Conservation (phyloP, 37 sponge, comb jelly and placozoan species). For the Spongia lamella region DNA sequence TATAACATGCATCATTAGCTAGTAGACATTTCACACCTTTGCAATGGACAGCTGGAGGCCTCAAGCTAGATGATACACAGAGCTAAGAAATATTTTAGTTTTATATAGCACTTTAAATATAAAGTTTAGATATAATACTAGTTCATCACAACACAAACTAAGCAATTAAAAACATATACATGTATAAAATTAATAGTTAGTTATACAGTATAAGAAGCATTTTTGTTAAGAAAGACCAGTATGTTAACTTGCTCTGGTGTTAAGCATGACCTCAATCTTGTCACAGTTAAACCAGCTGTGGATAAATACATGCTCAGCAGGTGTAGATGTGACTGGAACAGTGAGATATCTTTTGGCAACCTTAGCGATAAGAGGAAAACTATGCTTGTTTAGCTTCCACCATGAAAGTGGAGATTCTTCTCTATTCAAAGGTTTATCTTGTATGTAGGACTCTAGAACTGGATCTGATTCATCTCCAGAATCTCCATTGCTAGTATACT, state of each 20-base stretch:
- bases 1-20: too few species aligned
- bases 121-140: too few species aligned
- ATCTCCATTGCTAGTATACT: too few species aligned
- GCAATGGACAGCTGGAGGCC: too few species aligned
- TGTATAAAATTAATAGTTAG: too few species aligned
- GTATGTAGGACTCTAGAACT: not conserved
- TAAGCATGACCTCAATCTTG: not conserved
- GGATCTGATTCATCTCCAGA: not conserved
- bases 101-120: too few species aligned
- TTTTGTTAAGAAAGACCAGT: slow-evolving; percentile 6
- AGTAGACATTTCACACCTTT: too few species aligned
- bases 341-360: not conserved
- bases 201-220: too few species aligned
- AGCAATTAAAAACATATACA: too few species aligned
- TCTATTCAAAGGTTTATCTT: not conserved
- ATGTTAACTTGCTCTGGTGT: not conserved
- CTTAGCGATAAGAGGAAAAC: not conserved
- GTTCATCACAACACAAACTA: too few species aligned
- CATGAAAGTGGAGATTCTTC: slow-evolving; percentile 5
- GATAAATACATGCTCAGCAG: slow-evolving; percentile 13
- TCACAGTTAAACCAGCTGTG: slow-evolving; percentile 16
- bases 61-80: too few species aligned
- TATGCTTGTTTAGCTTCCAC: not conserved
- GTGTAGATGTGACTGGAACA: slow-evolving; percentile 13
- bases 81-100: too few species aligned